Conservation (phyloP, 2,797 vertebrate genomes). For the Triplophysa yarkandensis region DNA sequence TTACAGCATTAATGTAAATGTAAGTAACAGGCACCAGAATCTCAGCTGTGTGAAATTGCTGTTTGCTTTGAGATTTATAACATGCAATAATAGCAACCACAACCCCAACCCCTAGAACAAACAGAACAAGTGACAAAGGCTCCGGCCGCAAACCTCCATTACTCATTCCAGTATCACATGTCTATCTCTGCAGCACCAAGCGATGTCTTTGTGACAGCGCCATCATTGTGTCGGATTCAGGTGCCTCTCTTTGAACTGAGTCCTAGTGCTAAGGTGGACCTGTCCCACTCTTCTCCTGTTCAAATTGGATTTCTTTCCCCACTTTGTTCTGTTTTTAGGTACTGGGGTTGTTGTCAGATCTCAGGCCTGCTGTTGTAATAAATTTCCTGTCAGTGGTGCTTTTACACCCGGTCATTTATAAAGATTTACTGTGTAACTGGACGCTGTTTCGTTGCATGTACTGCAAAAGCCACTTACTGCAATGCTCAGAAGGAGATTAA, state of each 20-base stretch:
- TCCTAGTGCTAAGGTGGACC: constrained; percentile 55
- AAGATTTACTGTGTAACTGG: constrained; percentile 48
- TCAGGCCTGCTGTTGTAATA: constrained; percentile 42
- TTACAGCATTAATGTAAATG: constrained; percentile 49
- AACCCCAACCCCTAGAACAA: constrained; percentile 40
- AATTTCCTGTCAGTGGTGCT: constrained; percentile 46
- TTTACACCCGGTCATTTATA: constrained; percentile 48
- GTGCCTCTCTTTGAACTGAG: constrained; percentile 49
- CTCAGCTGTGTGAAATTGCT: constrained; percentile 42
- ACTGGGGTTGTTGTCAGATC: constrained; percentile 48
- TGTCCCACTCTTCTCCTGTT: constrained; percentile 50
- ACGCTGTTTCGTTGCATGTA: constrained; percentile 39
- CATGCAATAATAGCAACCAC: constrained; percentile 53
- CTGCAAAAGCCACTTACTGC: constrained; percentile 39
- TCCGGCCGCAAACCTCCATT: constrained; percentile 44
- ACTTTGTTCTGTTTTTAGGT: constrained; percentile 44
- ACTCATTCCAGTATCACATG: constrained; percentile 54
- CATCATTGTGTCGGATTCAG: constrained; percentile 52
- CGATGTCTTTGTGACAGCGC: constrained; percentile 54
- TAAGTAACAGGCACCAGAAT: constrained; percentile 48
- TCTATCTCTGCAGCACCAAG: constrained; percentile 50
- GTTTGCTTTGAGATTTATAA: constrained; percentile 54
- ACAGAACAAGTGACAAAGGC: constrained; percentile 50
- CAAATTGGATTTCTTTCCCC: constrained; percentile 55
- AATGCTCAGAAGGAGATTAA: constrained; percentile 41